Conservation (phyloP, 1,140 invertebrate species). For the Microplitis demolitor region DNA sequence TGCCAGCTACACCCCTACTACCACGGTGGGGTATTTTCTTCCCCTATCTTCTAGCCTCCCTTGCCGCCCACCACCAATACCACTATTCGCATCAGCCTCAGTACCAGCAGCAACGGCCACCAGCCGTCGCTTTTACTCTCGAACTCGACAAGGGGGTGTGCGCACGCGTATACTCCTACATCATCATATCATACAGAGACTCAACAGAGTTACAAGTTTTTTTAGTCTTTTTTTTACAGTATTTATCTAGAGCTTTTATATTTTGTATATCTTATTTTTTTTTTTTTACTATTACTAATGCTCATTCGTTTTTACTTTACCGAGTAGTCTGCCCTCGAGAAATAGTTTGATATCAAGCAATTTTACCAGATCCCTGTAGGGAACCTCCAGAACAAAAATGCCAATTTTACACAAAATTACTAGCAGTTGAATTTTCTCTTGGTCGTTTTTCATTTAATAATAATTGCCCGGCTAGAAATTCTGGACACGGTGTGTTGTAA, state of each 20-base stretch:
- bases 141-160: slow-evolving; percentile 53
- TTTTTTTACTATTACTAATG: no score
- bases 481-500: slow-evolving; percentile 6
- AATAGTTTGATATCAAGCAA: no score
- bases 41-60: slow-evolving; percentile 3
- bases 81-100: slow-evolving; percentile 14
- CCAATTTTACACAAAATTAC: slow-evolving; percentile 42
- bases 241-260: no score
- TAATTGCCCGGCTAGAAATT: slow-evolving; percentile 27
- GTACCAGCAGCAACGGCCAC: slow-evolving; percentile 19
- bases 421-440: slow-evolving; percentile 41
- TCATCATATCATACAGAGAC: background rate
- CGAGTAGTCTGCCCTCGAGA: no score
- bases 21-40: slow-evolving; percentile 5
- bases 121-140: slow-evolving; percentile 49
- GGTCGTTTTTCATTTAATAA: slow-evolving; percentile 44
- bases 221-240: no score
- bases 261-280: no score
- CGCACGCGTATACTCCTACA: slow-evolving; percentile 36
- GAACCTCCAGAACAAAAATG: slow-evolving; percentile 30
- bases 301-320: no score
- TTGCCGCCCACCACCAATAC: slow-evolving; percentile 11
- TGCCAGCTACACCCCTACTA: slow-evolving; percentile 35
- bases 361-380: slow-evolving; percentile 5
- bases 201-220: background rate